Evolutionary conservation across 2,113 vertebrate species (phyloP), one percentile per base, ranked within the genome.

Genomic region (Brachypodius melanocephalos): DNA sequence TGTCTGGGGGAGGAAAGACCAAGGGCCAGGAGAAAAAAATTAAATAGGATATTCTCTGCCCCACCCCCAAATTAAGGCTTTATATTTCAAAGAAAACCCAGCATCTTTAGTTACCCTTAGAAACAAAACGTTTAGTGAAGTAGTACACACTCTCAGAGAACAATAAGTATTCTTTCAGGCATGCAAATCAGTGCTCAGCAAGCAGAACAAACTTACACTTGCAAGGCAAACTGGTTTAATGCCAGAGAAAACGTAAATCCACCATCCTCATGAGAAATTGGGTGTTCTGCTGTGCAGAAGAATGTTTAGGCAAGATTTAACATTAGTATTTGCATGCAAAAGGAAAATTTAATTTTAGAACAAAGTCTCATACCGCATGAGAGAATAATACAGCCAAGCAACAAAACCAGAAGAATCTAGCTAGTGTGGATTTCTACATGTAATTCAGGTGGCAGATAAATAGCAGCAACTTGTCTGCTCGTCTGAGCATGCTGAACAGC

Each of bases 201-300:
- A 96, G 90, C 91, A 96, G 88, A 95, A 88, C 77, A 82, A 92
- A 89, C 89, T 93, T 94, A 59, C 59, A 88, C 81, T 92, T 85
- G 84, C 94, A 92, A 82, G 52, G 73, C 90, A 97, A 95, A 96
- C 87, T 88, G 75, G 89, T 97, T 95, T 95, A 95, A 96, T 94
- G 95, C 95, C 88, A 49, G 78, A 95, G 93, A 97, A 96, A 96
- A 94, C 38, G 3, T 71, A 96, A 96, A 98, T 96, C 93, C 93
- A 75, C 95, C 34, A 58, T 90, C 86, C 85, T 95, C 82, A 36
- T 68, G 67, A 94, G 95, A 95, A 97, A 95, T 34, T 52, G 69
- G 12, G 80, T 91, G 84, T 94, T 95, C 88, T 95, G 89, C 94
- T 91, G 89, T 92, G 93, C 49, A 65, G 85, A 68, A 66, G 10